Conservation (phyloP, 2,797 vertebrate species). For the Artibeus lituratus region DNA sequence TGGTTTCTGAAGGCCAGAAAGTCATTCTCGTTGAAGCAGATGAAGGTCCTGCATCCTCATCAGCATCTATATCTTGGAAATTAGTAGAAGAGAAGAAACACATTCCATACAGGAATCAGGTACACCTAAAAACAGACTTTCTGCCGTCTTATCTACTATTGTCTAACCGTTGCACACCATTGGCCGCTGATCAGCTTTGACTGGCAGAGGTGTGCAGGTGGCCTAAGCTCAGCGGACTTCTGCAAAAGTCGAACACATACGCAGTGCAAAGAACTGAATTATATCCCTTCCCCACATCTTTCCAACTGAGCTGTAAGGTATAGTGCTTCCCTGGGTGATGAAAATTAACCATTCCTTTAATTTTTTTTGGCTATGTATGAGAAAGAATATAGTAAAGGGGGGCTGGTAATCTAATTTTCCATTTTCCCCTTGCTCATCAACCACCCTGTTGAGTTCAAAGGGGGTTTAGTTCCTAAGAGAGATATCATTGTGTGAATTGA, state of each 20-base stretch:
- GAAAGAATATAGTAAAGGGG: background rate
- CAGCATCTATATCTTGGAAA: constrained; percentile 83
- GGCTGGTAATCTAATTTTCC: background rate
- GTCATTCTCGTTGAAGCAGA: constrained; percentile 83
- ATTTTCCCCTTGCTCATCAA: background rate
- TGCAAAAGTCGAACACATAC: background rate
- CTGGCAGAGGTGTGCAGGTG: background rate
- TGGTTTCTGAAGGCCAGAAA: constrained; percentile 79
- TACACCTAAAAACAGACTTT: constrained; percentile 33
- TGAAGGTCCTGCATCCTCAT: constrained; percentile 59
- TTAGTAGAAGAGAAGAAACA: constrained; percentile 70
- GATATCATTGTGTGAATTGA: background rate
- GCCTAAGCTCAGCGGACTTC: background rate
- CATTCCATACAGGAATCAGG: constrained; percentile 58
- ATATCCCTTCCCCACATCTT: background rate
- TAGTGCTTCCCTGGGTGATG: background rate
- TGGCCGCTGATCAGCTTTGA: background rate
- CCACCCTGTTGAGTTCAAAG: background rate
- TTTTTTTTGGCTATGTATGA: background rate
- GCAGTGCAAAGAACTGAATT: background rate
- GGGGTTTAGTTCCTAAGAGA: background rate
- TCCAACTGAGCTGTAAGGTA: background rate
- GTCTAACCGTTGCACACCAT: background rate
- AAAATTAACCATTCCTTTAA: constrained; percentile 8
- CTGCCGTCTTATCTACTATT: background rate